Evolutionary conservation across 35 echinoderm and acorn worm genomes (phyloP).

Genomic region (Chiridota heheva): DNA sequence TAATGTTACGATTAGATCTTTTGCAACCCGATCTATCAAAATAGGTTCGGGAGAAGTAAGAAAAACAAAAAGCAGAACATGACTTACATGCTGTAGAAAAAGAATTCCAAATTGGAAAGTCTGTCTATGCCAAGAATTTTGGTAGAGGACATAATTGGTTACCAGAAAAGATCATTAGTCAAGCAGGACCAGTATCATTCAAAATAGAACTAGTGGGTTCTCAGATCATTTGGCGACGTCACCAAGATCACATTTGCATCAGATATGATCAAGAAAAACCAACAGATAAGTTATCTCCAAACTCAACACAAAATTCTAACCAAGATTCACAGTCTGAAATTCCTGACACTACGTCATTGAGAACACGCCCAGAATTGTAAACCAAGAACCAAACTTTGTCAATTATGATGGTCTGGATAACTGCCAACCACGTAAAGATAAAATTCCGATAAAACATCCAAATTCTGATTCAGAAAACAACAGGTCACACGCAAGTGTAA

Average conservation of each 20-base stretch:
- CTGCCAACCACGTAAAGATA: no score
- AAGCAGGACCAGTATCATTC: conserved; percentile 28
- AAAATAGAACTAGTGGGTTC: conserved; percentile 3
- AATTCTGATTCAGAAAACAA: no score
- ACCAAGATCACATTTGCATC: conserved; percentile 43
- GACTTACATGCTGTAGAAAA: neutral
- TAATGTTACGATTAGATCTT: conserved; percentile 9
- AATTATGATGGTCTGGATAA: no score
- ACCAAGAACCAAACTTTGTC: no score
- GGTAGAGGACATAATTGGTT: conserved; percentile 45
- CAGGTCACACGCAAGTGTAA: no score
- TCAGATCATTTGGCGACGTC: neutral
- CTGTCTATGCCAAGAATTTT: conserved; percentile 46
- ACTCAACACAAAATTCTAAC: no score
- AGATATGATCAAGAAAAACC: no score
- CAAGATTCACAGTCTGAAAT: no score
- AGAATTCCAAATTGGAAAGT: conserved; percentile 31
- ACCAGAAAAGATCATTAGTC: conserved; percentile 5
- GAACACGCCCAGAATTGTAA: no score
- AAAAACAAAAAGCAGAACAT: conserved; percentile 22
- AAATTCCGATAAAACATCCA: no score
- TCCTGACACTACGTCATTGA: no score
- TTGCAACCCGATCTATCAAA: conserved; percentile 16
- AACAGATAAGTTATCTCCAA: no score
- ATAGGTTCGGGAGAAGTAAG: conserved; percentile 25